Evolutionary conservation across 2,888 invertebrate species (phyloP).

Genomic region (Sinohyriopsis cumingii): DNA sequence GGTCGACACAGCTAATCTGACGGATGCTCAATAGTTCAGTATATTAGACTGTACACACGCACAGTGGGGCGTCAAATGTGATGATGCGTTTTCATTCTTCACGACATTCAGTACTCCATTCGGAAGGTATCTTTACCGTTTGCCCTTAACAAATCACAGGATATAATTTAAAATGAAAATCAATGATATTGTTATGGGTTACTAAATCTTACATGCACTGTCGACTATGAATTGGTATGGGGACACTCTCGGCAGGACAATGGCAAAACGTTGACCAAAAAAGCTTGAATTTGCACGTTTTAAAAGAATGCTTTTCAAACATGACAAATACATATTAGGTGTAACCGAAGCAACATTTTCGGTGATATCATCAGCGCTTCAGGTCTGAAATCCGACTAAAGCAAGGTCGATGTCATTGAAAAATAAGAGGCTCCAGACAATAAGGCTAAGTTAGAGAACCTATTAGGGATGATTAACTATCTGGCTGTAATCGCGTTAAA

Average conservation of each 20-base stretch:
- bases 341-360: conserved; percentile 20
- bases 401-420: conserved; percentile 20
- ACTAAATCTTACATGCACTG: conserved; percentile 12
- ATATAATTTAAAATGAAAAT: conserved; percentile 19
- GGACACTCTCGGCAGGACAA: conserved; percentile 18
- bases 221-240: conserved; percentile 25
- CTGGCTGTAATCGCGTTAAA: conserved; percentile 21
- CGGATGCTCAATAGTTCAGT: conserved; percentile 9
- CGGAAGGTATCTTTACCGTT: conserved; percentile 30
- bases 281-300: conserved; percentile 11
- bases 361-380: conserved; percentile 21
- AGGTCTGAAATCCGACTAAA: conserved; percentile 22
- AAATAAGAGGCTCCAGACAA: conserved; percentile 9
- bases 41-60: conserved; percentile 15
- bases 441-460: conserved; percentile 14
- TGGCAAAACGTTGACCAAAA: conserved; percentile 12
- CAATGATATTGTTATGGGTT: conserved; percentile 21
- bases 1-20: conserved; percentile 13
- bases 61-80: conserved; percentile 17
- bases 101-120: conserved; percentile 34
- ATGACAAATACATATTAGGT: conserved; percentile 20
- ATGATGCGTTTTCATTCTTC: conserved; percentile 12
- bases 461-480: conserved; percentile 32
- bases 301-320: conserved; percentile 19
- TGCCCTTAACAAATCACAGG: conserved; percentile 14